phyloP scores from a whole-genome alignment of 1,140 invertebrate species.

The Philotrypesis tridentata region DNA sequence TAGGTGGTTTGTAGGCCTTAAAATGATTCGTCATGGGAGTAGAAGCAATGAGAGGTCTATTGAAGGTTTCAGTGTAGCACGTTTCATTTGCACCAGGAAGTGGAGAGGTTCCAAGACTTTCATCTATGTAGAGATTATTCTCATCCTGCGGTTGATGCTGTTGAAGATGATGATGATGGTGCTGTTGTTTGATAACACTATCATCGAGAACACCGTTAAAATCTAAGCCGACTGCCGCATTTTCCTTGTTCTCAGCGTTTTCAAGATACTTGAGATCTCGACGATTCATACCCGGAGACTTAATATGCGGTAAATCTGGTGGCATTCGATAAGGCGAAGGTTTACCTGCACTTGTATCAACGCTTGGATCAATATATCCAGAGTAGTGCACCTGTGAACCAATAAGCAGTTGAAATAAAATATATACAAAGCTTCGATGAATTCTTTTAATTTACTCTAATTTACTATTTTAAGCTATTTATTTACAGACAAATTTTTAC shows the following conservation, averaged over 20 bases:
- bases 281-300: slow-evolving; percentile 68
- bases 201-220: slow-evolving; percentile 62
- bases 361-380: slow-evolving; percentile 46
- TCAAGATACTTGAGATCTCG: slow-evolving; percentile 67
- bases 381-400: slow-evolving; percentile 57
- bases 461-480: background rate
- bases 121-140: slow-evolving; percentile 64
- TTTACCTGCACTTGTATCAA: slow-evolving; percentile 57
- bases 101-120: slow-evolving; percentile 64
- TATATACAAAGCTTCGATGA: too few species aligned
- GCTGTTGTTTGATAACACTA: slow-evolving; percentile 51
- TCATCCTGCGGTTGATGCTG: slow-evolving; percentile 47
- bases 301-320: slow-evolving; percentile 66
- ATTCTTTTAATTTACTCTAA: too few species aligned
- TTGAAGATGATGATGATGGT: background rate
- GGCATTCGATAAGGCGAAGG: slow-evolving; percentile 63
- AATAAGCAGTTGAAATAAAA: too few species aligned
- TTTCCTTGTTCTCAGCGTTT: slow-evolving; percentile 68
- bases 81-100: slow-evolving; percentile 61
- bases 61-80: slow-evolving; percentile 65
- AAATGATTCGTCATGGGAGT: slow-evolving; percentile 68
- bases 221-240: slow-evolving; percentile 61
- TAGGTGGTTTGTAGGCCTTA: slow-evolving; percentile 56
- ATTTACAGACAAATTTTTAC: background rate
- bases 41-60: slow-evolving; percentile 60